phyloP scores from a whole-genome alignment of 2,797 vertebrate genomes.

The Lagorchestes hirsutus region DNA sequence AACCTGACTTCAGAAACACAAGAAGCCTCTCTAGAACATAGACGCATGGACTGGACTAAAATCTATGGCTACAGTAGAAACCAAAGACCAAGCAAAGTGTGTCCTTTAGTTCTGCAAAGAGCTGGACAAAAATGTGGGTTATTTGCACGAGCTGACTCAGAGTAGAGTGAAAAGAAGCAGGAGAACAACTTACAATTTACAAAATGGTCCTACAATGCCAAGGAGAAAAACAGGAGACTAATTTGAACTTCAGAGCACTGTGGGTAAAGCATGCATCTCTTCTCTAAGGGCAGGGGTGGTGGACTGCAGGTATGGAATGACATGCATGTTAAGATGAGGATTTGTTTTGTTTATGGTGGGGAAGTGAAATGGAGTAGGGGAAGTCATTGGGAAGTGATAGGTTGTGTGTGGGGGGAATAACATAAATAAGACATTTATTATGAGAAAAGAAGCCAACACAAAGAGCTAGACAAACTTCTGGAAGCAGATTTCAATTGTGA shows the following conservation, averaged over 20 bases:
- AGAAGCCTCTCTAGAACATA: conserved; percentile 57
- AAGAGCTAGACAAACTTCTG: not conserved
- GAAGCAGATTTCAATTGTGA: too few species aligned
- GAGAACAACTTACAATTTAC: not conserved
- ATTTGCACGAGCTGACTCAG: not conserved
- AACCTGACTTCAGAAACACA: conserved; percentile 42
- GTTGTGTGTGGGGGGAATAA: not conserved
- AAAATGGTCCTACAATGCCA: not conserved
- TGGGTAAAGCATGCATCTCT: not conserved
- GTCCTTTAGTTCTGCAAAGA: not conserved
- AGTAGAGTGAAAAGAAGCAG: not conserved
- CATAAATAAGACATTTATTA: not conserved
- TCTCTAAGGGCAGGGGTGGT: not conserved
- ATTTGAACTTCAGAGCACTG: not conserved
- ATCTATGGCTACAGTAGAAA: conserved; percentile 23
- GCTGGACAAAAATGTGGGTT: not conserved
- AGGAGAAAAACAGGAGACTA: not conserved
- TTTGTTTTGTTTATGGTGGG: not conserved
- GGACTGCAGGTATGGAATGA: not conserved
- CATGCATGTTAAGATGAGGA: not conserved
- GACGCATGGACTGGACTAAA: not conserved
- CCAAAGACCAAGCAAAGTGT: not conserved
- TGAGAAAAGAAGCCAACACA: not conserved
- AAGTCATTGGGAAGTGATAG: not conserved
- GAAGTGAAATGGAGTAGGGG: not conserved